Evolutionary conservation across 2,888 invertebrate species (phyloP), one percentile per base, ranked within the genome.

Genomic region (Cerceris rybyensis): DNA sequence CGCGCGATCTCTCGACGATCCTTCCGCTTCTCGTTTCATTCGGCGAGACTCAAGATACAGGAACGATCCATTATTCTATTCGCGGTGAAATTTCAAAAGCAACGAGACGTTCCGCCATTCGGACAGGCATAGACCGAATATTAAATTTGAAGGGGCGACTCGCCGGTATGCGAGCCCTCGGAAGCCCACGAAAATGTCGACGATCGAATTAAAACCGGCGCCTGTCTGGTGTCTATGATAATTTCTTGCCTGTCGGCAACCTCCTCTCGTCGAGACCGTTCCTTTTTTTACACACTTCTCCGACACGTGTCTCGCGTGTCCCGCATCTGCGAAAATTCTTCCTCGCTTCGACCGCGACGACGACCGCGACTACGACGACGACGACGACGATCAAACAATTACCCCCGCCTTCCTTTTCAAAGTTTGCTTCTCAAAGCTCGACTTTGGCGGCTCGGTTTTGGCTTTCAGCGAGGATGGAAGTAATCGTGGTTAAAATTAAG

Each of bases 151-250:
- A 7, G 49, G 42, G 13, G 39, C 13, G 46, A 16, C 41, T 43
- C n/a, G 13, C 6, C 39, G 28, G 55, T 16, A 66, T 8, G 11
- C 11, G 6, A 4, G n/a, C 60, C 63, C 76, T 57, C 67, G 55
- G 66, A 78, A 76, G 63, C 68, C 64, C 16, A 13, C 52, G 39
- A 54, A 67, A 54, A 28, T 41, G 54, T 55, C 14, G 60, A 41
- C 14, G 46, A 68, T 77, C 72, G 69, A 77, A 69, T 72, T 77
- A 77, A 78, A 70, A 50, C 43, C n/a, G 61, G 69, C 78, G 77
- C 41, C 70, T 16, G 78, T 57, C 54, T 50, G 70, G 43, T 66
- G 60, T 57, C 70, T 50, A 16, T 41, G 59, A 54, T 67, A 66
- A 77, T 77, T 69, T 58, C 63, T 77, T 63, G 46, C 39, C 16